Base-by-base conservation (phyloP, 1,140 invertebrate genomes). In the Lethocerus indicus region DNA sequence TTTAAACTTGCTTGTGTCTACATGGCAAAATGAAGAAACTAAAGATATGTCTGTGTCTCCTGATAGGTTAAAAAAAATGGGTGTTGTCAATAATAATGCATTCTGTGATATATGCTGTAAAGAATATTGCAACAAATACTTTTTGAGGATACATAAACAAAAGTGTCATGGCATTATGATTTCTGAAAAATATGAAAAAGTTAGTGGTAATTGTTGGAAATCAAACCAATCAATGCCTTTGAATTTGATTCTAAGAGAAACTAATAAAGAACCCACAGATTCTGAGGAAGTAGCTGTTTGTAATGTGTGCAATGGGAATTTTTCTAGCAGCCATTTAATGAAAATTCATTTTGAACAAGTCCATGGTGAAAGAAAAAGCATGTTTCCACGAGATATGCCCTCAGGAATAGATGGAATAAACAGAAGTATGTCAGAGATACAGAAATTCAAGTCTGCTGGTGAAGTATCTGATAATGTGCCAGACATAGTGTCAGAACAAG, bases 61-160 rank as follows among this genome's bases (percentile, higher is more conserved):
- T 23, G 54, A 55, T 13, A 47, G 47, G 47, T 27, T 41, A 6
- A 57, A 54, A 37, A 57, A 57, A 41, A 12, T 18, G 14, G 25
- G 29, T 35, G 23, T 27, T 28, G 25, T 49, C 6, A 52, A 47
- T 29, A 48, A 29, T 25, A 54, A 49, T 41, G 49, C 86, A 13
- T 94, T 91, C 62, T 95, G 90, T 65, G 88, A 93, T 60, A 77
- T 93, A 40, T 96, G 91, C 62, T 86, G 85, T 61, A 94, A 94
- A 63, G 90, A 94, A 67, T 89, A 93, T 63, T 87, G 85, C 64
- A 95, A 94, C 63, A 91, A 93, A 61, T 93, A 93, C 60, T 94
- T 93, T 61, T 64, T 96, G 18, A 74, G 86, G 26, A 91, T 87
- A 16, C 91, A 96, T 63, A 89, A 92, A 57, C 74, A 87, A 63